Evolutionary conservation across 2,888 invertebrate species (phyloP).

Genomic region (Eustalomyia histrio): DNA sequence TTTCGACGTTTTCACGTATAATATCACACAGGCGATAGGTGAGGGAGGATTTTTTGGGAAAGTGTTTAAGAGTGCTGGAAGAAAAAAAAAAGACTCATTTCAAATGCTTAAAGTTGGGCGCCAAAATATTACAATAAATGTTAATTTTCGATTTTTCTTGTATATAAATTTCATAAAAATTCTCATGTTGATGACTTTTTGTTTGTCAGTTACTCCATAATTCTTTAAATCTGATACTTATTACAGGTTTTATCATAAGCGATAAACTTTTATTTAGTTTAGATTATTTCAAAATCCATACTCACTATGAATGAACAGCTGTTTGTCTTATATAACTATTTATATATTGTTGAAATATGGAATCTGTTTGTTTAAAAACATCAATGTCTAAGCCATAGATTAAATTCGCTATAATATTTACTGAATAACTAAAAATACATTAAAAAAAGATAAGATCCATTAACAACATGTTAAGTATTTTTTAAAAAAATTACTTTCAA

Average conservation of each 20-base stretch:
- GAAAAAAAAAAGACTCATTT: background rate
- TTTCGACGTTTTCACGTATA: conserved; percentile 77
- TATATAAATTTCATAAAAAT: no score
- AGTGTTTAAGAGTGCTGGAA: conserved; percentile 69
- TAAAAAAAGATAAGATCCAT: conserved; percentile 1
- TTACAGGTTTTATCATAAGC: no score
- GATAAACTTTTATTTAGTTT: no score
- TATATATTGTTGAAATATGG: conserved; percentile 71
- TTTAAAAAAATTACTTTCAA: no score
- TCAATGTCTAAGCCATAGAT: conserved; percentile 80
- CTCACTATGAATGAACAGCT: conserved; percentile 71
- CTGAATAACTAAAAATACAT: conserved; percentile 76
- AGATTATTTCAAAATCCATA: no score
- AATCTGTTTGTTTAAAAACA: conserved; percentile 74
- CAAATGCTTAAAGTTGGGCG: background rate
- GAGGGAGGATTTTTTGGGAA: conserved; percentile 71
- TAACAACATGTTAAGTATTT: background rate
- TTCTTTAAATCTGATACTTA: no score
- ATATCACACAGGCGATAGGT: conserved; percentile 73
- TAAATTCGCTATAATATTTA: conserved; percentile 80
- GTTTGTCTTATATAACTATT: conserved; percentile 53
- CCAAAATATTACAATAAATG: no score
- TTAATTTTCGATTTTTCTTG: no score
- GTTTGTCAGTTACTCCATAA: no score
- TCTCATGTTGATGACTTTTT: no score